These are phyloP conservation scores for Podarcis lilfordi DNA, from an alignment of 2,797 vertebrate genomes.

Conservation along the genomic window DNA sequence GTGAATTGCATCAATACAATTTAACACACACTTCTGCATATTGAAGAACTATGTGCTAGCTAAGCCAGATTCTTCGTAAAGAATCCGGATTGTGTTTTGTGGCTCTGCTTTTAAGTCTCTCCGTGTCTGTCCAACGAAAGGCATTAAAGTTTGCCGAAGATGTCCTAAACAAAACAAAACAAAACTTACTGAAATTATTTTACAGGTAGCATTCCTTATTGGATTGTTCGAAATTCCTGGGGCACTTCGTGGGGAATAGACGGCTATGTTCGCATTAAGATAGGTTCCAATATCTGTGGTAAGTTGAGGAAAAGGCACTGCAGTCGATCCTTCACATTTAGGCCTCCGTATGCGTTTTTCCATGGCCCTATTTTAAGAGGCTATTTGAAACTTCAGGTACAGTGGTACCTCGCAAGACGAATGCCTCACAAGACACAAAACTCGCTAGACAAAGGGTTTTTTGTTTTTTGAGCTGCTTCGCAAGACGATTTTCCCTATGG, in stretches of 20 bases:
- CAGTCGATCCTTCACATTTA: too few species aligned
- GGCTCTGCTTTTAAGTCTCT: not conserved
- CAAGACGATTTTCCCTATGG: too few species aligned
- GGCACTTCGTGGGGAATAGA: constrained; percentile 73
- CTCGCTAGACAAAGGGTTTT: too few species aligned
- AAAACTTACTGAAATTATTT: constrained; percentile 1
- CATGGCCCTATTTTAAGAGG: too few species aligned
- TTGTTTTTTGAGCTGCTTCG: too few species aligned
- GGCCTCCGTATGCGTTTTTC: too few species aligned
- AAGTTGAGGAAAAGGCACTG: constrained; percentile 69
- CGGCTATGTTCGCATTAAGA: constrained; percentile 90
- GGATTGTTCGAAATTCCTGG: constrained; percentile 95
- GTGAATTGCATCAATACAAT: too few species aligned
- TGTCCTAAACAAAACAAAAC: too few species aligned
- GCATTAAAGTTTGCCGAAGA: not conserved
- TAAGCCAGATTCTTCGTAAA: not conserved
- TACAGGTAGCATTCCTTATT: constrained; percentile 85
- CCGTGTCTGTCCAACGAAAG: not conserved
- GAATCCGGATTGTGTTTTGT: too few species aligned
- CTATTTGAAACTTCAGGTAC: not conserved
- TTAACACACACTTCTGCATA: not conserved
- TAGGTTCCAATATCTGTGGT: constrained; percentile 88
- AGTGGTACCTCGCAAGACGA: too few species aligned
- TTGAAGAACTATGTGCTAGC: not conserved
- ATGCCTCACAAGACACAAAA: too few species aligned